Percentiles rank a stretch among this genome's conserved stretches.
These are phyloP conservation scores for Iselma pallidipennis DNA, from an alignment of 2,888 invertebrate genomes.

Conservation along the genomic window DNA sequence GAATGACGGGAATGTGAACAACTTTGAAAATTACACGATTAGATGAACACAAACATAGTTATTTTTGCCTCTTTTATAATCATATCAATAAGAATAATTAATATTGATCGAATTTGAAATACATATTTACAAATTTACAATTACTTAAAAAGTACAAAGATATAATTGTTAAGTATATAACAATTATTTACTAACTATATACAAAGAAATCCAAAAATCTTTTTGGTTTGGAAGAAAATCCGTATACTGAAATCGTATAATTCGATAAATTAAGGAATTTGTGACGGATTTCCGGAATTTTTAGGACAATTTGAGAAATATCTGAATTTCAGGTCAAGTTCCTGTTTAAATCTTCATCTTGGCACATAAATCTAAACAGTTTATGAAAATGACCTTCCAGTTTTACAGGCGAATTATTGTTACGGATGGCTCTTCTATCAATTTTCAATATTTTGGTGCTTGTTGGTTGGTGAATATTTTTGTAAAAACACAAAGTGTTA, in stretches of 20 bases:
- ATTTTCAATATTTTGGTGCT: too few species aligned
- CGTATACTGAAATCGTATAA: conserved; percentile 43
- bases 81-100: background rate
- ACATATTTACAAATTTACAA: conserved; percentile 35
- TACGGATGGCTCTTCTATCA: too few species aligned
- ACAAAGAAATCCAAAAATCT: conserved; percentile 5
- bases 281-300: conserved; percentile 35
- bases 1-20: conserved; percentile 21
- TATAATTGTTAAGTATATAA: conserved; percentile 30
- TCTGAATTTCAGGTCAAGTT: background rate
- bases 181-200: conserved; percentile 15
- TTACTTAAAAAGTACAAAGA: conserved; percentile 30
- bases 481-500: too few species aligned
- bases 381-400: too few species aligned
- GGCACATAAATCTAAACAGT: background rate
- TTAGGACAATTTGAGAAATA: conserved; percentile 3
- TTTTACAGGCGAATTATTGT: too few species aligned
- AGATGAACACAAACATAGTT: conserved; percentile 24
- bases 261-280: conserved; percentile 33
- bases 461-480: too few species aligned
- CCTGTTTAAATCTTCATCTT: background rate
- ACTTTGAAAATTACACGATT: conserved; percentile 23
- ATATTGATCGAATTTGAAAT: background rate
- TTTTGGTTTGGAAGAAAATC: conserved; percentile 25
- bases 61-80: background rate